phyloP scores from a whole-genome alignment of 2,113 vertebrate genomes.

The Cricetomys ansorgei region DNA sequence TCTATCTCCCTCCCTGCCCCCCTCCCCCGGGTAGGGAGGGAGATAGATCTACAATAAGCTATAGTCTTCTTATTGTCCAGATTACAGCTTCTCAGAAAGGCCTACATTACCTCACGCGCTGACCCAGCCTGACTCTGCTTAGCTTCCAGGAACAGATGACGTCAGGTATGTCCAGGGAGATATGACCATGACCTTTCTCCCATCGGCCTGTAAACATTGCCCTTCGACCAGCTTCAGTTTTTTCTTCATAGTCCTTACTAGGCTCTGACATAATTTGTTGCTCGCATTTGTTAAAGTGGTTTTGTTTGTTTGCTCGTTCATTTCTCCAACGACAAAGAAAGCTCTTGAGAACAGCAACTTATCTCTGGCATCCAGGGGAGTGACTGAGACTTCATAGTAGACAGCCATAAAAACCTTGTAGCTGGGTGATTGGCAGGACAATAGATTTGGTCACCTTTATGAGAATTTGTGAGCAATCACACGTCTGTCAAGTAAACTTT shows the following conservation, averaged over 20 bases:
- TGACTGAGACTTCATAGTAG: not conserved
- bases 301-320: not conserved
- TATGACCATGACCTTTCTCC: not conserved
- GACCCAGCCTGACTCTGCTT: not conserved
- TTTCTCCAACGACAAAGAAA: not conserved
- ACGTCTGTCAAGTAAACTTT: not conserved
- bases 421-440: not conserved
- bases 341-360: not conserved
- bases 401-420: not conserved
- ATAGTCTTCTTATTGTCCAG: not conserved
- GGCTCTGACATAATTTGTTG: constrained; percentile 9
- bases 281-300: not conserved
- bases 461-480: not conserved
- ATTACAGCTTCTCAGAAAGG: not conserved
- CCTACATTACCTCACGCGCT: not conserved
- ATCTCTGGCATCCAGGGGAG: not conserved
- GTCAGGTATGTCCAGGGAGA: not conserved
- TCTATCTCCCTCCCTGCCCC: too few species aligned
- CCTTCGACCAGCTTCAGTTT: not conserved
- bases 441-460: not conserved
- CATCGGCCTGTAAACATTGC: not conserved
- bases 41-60: rapidly evolving
- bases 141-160: not conserved
- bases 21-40: too few species aligned
- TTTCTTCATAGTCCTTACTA: not conserved